Base-by-base conservation (phyloP, 2,888 invertebrate species). In the Leptinotarsa peninsularis region DNA sequence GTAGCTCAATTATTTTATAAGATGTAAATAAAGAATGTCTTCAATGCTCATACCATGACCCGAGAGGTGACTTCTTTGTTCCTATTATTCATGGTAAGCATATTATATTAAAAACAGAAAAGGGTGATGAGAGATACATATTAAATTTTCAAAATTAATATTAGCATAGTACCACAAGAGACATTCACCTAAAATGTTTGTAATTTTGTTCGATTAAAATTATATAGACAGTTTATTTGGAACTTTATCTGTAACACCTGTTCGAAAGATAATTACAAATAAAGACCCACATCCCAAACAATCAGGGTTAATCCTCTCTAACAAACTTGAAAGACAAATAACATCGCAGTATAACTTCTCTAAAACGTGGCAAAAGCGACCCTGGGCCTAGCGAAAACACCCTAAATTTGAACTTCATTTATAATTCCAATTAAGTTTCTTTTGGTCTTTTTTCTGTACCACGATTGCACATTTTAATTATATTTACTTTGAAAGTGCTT, bases 401-500 rank as follows among this genome's bases (percentile, higher is more conserved):
- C 67, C 73, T 66, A 33, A 76, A 71, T 74, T 67, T 71, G 54
- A 71, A 60, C 68, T 54, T 49, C 80, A 81, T 80, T 79, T 80
- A 76, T 81, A 76, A 79, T 78, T 79, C 79, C 79, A 82, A 82
- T 81, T 80, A 81, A 79, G 71, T 80, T 80, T 80, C 82, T 81
- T 81, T 77, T 58, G 77, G 72, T 67, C 72, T 69, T 75, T 80
- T 79, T 80, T 78, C 76, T 76, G 67, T 72, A 73, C 74, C 56
- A 67, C 49, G 72, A 72, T 56, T 67, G 71, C 74, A 43, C 68
- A 79, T 76, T 81, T 80, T 81, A 82, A 83, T 83, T 82, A 76
- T 81, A 81, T 83, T 83, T 82, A 76, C 78, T 82, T 77, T 74
- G 76, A 76, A 80, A 81, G 76, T 81, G 83, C 83, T 81, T 80